phyloP scores from a whole-genome alignment of 2,888 invertebrate species.

The Creontiades dilutus region DNA sequence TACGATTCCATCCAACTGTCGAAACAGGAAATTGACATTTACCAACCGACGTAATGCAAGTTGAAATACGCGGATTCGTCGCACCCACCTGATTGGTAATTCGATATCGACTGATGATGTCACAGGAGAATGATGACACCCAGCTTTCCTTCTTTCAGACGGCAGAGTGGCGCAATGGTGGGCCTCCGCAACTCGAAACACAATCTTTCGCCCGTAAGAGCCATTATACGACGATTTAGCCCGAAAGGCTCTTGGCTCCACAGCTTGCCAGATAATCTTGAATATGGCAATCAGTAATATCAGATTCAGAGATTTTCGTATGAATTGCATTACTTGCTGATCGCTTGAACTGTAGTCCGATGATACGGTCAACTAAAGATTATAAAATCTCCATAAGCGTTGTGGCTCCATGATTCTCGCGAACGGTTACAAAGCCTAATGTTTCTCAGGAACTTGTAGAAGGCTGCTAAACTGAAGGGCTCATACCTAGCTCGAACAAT shows the following conservation, averaged over 20 bases:
- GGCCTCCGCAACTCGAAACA: neutral
- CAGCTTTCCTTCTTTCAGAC: neutral
- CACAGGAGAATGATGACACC: slow-evolving; percentile 23
- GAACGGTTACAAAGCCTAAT: no score
- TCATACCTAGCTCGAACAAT: no score
- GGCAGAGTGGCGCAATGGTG: neutral
- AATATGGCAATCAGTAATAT: no score
- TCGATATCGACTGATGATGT: neutral
- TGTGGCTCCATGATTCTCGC: no score
- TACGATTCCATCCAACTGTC: no score
- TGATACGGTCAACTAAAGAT: no score
- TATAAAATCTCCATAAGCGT: no score
- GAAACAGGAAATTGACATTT: neutral
- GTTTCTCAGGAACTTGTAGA: no score
- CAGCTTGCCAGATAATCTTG: neutral
- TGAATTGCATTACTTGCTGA: no score
- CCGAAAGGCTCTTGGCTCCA: neutral
- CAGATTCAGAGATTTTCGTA: no score
- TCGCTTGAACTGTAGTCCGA: no score
- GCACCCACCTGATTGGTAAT: neutral
- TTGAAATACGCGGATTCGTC: neutral
- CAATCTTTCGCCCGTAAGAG: neutral
- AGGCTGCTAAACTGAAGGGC: no score
- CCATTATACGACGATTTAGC: neutral
- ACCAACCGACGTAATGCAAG: neutral